A percentile compares a stretch with the other conserved stretches of the same genome.
Evolutionary conservation across 2,113 vertebrate species (phyloP).

Genomic region (Mobula hypostoma): DNA sequence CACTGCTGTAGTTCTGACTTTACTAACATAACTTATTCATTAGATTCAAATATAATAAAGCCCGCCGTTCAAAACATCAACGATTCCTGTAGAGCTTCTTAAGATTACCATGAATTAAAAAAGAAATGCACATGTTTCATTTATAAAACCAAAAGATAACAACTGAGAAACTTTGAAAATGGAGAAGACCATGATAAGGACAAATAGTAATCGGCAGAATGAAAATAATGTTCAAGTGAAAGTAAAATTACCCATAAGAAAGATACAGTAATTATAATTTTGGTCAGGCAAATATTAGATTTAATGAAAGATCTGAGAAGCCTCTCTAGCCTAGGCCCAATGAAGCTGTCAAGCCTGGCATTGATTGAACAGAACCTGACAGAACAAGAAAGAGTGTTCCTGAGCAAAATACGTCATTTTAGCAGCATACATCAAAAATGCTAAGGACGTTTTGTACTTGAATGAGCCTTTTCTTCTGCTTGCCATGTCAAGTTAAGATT

Average conservation of each 20-base stretch:
- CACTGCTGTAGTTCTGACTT: background rate
- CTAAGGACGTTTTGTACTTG: conserved; percentile 23
- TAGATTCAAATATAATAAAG: background rate
- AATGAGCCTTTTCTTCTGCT: conserved; percentile 13
- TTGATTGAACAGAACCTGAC: background rate
- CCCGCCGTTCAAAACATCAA: background rate
- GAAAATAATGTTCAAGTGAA: background rate
- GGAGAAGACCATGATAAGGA: background rate
- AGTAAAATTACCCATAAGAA: background rate
- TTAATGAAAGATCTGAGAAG: too few species aligned
- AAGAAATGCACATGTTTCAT: background rate
- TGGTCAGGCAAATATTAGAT: background rate
- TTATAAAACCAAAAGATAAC: background rate
- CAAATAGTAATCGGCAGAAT: background rate
- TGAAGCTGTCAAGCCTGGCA: background rate
- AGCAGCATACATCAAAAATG: conserved; percentile 1
- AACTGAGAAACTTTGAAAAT: background rate
- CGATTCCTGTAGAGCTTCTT: background rate
- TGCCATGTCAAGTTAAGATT: conserved; percentile 1
- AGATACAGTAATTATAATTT: background rate
- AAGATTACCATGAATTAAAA: background rate
- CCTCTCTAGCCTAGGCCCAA: background rate
- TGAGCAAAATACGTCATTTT: background rate
- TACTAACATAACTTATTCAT: background rate
- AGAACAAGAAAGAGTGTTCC: background rate